Percentiles rank a stretch among this genome's conserved stretches.
phyloP scores from a whole-genome alignment of 2,113 vertebrate genomes.

The Triplophysa siluroides region DNA sequence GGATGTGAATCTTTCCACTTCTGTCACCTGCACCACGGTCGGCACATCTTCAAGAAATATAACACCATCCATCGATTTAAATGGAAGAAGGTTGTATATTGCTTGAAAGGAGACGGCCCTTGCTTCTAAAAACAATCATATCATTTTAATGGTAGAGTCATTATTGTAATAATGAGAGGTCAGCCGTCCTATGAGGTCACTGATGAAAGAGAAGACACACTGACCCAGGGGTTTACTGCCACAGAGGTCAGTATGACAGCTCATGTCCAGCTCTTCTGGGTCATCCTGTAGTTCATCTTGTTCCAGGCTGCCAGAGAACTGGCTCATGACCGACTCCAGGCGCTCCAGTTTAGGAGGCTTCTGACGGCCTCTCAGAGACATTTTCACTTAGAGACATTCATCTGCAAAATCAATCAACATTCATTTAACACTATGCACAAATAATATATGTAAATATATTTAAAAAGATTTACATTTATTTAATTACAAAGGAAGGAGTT shows the following conservation, averaged over 20 bases:
- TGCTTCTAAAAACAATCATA: conserved; percentile 45
- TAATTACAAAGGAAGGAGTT: too few relatives aligned
- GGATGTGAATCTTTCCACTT: conserved; percentile 59
- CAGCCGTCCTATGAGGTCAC: neutral
- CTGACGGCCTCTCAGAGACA: conserved; percentile 33
- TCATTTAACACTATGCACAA: neutral
- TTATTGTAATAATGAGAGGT: neutral
- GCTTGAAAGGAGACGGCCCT: conserved; percentile 47
- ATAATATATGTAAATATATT: neutral
- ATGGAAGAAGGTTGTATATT: conserved; percentile 53
- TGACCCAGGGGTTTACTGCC: conserved; percentile 31
- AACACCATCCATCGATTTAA: conserved; percentile 60
- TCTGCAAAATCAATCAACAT: conserved; percentile 12
- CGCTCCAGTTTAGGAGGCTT: conserved; percentile 33
- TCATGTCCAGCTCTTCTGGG: conserved; percentile 45
- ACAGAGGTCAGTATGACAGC: conserved; percentile 33
- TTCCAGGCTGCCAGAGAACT: conserved; percentile 48
- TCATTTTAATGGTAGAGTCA: conserved; percentile 1
- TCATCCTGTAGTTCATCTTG: conserved; percentile 53
- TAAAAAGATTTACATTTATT: too few relatives aligned
- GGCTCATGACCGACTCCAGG: conserved; percentile 49
- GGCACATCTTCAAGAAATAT: conserved; percentile 60
- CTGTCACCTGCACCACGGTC: conserved; percentile 62
- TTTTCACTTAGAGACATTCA: conserved; percentile 17
- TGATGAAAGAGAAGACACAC: neutral